Conservation (phyloP, 2,113 vertebrate genomes). For the Telmatochromis sp. region DNA sequence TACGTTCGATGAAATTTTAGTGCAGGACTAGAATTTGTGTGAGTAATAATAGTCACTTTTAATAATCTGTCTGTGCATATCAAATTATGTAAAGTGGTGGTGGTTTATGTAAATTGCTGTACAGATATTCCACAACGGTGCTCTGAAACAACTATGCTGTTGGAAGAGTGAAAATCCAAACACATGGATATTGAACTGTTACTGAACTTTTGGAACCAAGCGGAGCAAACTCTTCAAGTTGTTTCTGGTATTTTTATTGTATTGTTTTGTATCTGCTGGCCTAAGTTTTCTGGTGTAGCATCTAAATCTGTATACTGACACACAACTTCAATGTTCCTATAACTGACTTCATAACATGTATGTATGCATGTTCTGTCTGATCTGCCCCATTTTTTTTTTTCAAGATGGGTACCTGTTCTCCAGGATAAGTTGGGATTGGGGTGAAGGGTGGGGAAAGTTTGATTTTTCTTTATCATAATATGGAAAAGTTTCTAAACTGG, state of each 20-base stretch:
- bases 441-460: not conserved
- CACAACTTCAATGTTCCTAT: not conserved
- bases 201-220: not conserved
- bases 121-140: not conserved
- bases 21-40: not conserved
- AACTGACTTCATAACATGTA: not conserved
- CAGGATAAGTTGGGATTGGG: not conserved
- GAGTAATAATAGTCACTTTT: not conserved
- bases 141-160: not conserved
- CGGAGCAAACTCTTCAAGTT: not conserved
- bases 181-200: not conserved
- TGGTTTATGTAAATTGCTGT: not conserved
- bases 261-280: not conserved
- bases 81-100: not conserved
- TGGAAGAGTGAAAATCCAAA: not conserved
- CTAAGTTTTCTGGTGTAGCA: not conserved
- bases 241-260: not conserved
- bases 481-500: constrained; percentile 13
- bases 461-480: constrained; percentile 14
- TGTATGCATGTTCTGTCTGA: not conserved
- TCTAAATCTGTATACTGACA: not conserved
- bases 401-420: not conserved
- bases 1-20: not conserved
- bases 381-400: not conserved
- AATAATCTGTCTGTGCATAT: not conserved